Evolutionary conservation across 2,113 vertebrate species (phyloP), one percentile per base, ranked within the genome.

Genomic region (Pseudorectes ferrugineus): DNA sequence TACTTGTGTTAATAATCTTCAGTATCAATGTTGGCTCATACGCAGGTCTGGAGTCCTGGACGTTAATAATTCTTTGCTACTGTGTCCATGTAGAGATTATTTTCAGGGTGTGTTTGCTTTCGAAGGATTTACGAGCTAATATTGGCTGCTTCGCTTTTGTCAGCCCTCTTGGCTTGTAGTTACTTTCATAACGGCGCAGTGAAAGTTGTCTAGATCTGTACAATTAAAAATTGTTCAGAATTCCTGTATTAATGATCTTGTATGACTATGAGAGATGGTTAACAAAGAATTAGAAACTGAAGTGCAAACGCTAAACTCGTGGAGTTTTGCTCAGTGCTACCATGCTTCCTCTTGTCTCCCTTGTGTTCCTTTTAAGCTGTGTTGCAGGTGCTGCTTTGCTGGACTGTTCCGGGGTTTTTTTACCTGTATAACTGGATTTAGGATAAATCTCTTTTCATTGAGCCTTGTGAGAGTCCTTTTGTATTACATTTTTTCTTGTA

Each of bases 41-140:
- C 11, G 24, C 5, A 0, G 3, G 1, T 16, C 9, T 16, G 33
- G 8, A 4, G 11, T n/a, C 49, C 10, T 59, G 57, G 2, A 12
- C 5, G 2, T 76, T 79, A 58, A 65, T 61, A 0, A 8, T 9
- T 33, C 18, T 36, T 61, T 88, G 42, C 49, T 76, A 1, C 33
- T 76, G 23, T 79, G 62, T 63, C 58, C 42, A 31, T 36, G 12
- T 15, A 16, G 35, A 29, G 22, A 11, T 36, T 10, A 6, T 9
- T 9, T 2, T 12, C 23, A 11, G 18, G 3, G 2, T 2, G 25
- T 5, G 42, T 3, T 3, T 25, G 33, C 14, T 85, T 82, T 52
- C 11, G 25, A 61, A 68, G 45, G 49, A 9, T 65, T 88, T 88
- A 5, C 17, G 35, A 75, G 52, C 28, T 72, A 12, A 29, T 59